Base-by-base conservation (phyloP, 2,113 vertebrate species). In the Ramphastos sulfuratus region DNA sequence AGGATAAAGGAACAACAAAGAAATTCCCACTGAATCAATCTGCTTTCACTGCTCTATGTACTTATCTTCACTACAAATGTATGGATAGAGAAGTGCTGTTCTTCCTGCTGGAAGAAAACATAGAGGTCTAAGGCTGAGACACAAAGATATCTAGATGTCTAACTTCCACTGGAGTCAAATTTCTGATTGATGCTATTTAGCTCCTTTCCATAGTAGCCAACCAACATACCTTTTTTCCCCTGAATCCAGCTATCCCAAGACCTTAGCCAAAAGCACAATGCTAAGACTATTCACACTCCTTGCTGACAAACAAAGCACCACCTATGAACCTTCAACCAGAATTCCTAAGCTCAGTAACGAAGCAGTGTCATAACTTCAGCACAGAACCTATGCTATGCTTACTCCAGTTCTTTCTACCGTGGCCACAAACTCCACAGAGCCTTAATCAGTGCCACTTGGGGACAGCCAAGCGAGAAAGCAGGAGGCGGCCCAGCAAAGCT, bases 371-470 rank as follows among this genome's bases (percentile, higher is more conserved):
- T 23, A 91, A 58, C 35, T 90, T 79, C 81, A 91, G 92, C 19
- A 7, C 65, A 92, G 76, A 37, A 85, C 44, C 71, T 33, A 69
- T 88, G 83, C 82, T 84, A 69, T 12, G 17, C 31, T 89, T 91
- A 79, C 88, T 58, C 42, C 70, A 88, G 60, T n/a, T 25, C 77
- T 61, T 73, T 84, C 90, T 92, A 93, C 86, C 79, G 59, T 7
- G 28, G 81, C 52, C 85, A 71, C 82, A 94, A 84, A 89, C 74
- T 89, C 48, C 85, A 93, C 4, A 4, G 52, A 13, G 31, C 63
- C 82, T 90, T 83, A 82, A 85, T 77, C 80, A 91, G 71, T 15
- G 10, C 83, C 90, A 54, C 31, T 76, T 87, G 87, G 58, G 70
- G 70, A 85, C 37, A 89, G 74, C 77, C 55, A 35, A 71, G 82